phyloP scores from a whole-genome alignment of 2,113 vertebrate genomes.

The Trachemys scripta region DNA sequence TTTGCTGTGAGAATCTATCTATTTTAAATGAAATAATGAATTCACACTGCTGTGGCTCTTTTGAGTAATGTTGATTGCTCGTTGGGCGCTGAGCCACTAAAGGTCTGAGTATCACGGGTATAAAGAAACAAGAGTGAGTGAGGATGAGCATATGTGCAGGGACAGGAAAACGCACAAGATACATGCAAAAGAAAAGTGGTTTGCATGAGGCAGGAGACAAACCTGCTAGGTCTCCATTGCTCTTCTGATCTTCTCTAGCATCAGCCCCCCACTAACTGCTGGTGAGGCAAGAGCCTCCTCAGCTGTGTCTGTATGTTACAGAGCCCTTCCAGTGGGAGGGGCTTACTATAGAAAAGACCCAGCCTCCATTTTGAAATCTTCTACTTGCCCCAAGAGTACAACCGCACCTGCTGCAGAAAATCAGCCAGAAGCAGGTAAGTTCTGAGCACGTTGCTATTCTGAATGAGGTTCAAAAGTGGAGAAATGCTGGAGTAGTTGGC shows the following conservation, averaged over 20 bases:
- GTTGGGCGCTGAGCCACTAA: background rate
- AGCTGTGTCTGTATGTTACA: background rate
- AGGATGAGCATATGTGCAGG: rapidly evolving
- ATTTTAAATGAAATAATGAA: background rate
- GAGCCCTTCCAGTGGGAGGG: background rate
- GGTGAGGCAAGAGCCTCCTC: background rate
- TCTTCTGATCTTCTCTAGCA: background rate
- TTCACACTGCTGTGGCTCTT: background rate
- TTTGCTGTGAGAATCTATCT: background rate
- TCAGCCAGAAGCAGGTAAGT: background rate
- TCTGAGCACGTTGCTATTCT: background rate
- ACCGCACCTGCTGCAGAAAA: background rate
- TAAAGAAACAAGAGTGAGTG: background rate
- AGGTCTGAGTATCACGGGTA: background rate
- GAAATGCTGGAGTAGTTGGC: background rate
- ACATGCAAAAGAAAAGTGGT: rapidly evolving
- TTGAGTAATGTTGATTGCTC: background rate
- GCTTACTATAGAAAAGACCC: background rate
- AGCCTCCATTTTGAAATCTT: background rate
- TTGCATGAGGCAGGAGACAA: background rate
- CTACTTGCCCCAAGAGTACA: background rate
- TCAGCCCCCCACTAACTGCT: background rate
- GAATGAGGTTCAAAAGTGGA: background rate
- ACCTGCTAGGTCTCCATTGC: background rate
- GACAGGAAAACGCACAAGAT: background rate